These are phyloP conservation scores for Poeciliopsis turrubarensis DNA, from an alignment of 2,113 vertebrate species.

Conservation along the genomic window DNA sequence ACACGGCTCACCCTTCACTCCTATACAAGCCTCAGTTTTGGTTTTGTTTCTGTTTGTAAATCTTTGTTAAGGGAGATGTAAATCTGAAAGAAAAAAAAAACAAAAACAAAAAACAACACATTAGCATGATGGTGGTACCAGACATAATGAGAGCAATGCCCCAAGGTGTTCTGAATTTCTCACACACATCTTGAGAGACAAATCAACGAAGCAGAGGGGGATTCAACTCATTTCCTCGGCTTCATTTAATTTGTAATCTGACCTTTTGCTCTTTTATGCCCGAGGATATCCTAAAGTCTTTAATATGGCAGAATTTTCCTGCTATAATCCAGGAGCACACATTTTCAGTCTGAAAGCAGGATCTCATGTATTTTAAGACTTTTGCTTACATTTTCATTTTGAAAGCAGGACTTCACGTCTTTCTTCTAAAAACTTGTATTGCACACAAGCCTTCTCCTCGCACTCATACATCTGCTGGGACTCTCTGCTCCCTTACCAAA, in stretches of 20 bases:
- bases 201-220: neutral
- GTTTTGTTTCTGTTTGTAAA: neutral
- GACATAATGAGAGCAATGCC: neutral
- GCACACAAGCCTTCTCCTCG: too few relatives aligned
- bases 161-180: neutral
- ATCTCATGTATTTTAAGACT: too few relatives aligned
- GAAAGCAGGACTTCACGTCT: too few relatives aligned
- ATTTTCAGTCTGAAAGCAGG: too few relatives aligned
- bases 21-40: slow-evolving; percentile 2
- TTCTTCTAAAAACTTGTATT: too few relatives aligned
- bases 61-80: neutral
- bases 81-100: neutral
- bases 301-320: too few relatives aligned
- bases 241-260: neutral
- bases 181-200: neutral
- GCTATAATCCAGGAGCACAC: too few relatives aligned
- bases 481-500: too few relatives aligned
- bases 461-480: too few relatives aligned
- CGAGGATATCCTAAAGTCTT: too few relatives aligned
- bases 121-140: neutral
- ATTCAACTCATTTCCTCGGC: neutral
- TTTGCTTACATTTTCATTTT: too few relatives aligned
- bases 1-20: neutral
- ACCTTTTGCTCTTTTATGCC: neutral
- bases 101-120: neutral